Conservation (phyloP, 2,113 vertebrate species). For the Notarius quadriscutis region DNA sequence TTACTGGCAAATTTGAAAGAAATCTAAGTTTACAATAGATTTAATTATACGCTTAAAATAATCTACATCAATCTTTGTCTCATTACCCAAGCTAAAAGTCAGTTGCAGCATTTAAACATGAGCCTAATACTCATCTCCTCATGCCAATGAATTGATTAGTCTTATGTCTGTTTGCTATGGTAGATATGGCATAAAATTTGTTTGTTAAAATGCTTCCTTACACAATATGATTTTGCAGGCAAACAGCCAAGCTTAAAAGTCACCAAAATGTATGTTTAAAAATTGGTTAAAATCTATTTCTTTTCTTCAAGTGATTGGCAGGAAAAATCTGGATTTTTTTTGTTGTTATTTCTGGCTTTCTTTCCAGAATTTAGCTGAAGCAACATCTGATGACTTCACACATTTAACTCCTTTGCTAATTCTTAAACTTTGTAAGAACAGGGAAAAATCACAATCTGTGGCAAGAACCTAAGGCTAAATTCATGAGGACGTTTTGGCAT, state of each 20-base stretch:
- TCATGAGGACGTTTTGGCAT: background rate
- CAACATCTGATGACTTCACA: background rate
- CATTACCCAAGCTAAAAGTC: background rate
- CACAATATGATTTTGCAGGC: background rate
- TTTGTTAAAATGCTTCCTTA: background rate
- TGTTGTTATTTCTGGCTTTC: background rate
- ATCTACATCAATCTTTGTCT: background rate
- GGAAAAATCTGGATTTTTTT: background rate
- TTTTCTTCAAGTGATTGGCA: background rate
- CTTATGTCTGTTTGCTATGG: background rate
- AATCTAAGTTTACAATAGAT: background rate
- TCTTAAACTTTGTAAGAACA: background rate
- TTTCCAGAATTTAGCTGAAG: background rate
- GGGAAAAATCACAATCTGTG: background rate
- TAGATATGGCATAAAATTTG: background rate
- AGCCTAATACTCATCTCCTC: background rate
- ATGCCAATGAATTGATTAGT: background rate
- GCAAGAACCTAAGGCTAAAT: background rate
- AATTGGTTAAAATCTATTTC: background rate
- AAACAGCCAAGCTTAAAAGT: background rate
- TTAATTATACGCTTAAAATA: background rate
- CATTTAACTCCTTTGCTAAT: background rate
- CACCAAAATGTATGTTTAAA: background rate
- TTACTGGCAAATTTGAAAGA: background rate
- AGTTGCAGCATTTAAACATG: background rate